Base-by-base conservation (phyloP, 2,888 invertebrate genomes). In the Allacma fusca region DNA sequence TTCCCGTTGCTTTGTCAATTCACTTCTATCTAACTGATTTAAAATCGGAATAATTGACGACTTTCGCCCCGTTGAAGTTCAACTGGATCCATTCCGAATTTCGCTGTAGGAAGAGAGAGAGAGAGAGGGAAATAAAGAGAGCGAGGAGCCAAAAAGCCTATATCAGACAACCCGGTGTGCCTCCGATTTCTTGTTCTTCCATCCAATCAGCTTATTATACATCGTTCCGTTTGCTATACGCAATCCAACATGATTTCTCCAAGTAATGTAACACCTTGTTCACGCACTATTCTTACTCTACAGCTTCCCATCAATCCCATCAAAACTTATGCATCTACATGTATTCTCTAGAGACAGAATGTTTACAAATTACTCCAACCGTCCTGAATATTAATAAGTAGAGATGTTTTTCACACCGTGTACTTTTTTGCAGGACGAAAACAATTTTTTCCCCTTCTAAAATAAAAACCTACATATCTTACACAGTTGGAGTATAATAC, bases 31-130 rank as follows among this genome's bases (percentile, higher is more conserved):
- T 68, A 68, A 34, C 68, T 68, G 34, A 68, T 34, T 34, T 40
- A 68, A 68, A 68, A 68, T 23, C 68, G 40, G 68, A 68, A 68
- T 34, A 68, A 68, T 29, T 68, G 68, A 68, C 1, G 21, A 68
- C 68, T 68, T 68, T 68, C 68, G 68, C 21, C 28, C 23, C 34
- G 21, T 43, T 40, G 21, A 43, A 68, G 40, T 68, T 68, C 4
- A 40, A 34, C 68, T 19, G 68, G 43, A 68, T 68, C 19, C 67
- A 28, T 65, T 67, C 34, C 5, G 16, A 16, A 12, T 29, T 29
- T 13, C n/a, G 2, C 68, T 62, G 4, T n/a, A n/a, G 62, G 12
- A 16, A 9, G 4, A 23, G 62, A 13, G 23, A 62, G 40, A 64
- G 16, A n/a, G 1, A 59, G 24, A 50, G 57, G 21, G 23, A 21